Base-by-base conservation (phyloP, 2,888 invertebrate genomes). In the Drosophila quinaria region DNA sequence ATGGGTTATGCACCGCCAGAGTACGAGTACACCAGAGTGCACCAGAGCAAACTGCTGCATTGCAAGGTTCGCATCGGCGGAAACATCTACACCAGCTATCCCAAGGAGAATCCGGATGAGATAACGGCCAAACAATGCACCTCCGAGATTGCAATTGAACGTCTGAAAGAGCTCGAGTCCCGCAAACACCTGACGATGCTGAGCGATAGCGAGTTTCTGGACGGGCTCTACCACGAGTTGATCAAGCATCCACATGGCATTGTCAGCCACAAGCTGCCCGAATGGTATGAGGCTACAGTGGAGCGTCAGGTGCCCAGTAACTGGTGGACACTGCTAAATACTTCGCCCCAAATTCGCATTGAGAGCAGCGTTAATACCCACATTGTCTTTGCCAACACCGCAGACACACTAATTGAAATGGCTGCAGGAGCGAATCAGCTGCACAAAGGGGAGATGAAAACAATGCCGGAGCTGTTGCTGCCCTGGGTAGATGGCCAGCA, bases 281-380 rank as follows among this genome's bases (percentile, higher is more conserved):
- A 94, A 73, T 90, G 94, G 75, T 95, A 94, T 89, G 94, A 94
- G 56, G 93, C 94, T 69, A 94, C 94, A 69, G 96, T 94, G 83
- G 92, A 94, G 2, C 96, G 96, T 90, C 94, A 94, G 59, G 92
- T 97, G 52, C 97, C 97, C 0, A 93, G 93, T 11, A 94, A 96
- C 90, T 96, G 97, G 96, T 93, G 95, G 85, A 93, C 94, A 59
- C 50, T 84, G 13, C 65, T 84, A 1, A 62, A 44, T 13, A 35
- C 13, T 90, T 95, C 51, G 94, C 95, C 81, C 93, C 93, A 66
- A 94, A 94, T 84, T 93, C 94, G 84, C 17, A 81, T 87, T 2
- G 87, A 90, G 46, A 85, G 82, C 35, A 87, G 89, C 56, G 82
- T 89, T 49, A 59, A 68, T 15, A 49, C 70, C 10, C 74, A 89